Evolutionary conservation across 2,888 invertebrate genomes (phyloP).

Genomic region (Chrysomela aeneicollis): DNA sequence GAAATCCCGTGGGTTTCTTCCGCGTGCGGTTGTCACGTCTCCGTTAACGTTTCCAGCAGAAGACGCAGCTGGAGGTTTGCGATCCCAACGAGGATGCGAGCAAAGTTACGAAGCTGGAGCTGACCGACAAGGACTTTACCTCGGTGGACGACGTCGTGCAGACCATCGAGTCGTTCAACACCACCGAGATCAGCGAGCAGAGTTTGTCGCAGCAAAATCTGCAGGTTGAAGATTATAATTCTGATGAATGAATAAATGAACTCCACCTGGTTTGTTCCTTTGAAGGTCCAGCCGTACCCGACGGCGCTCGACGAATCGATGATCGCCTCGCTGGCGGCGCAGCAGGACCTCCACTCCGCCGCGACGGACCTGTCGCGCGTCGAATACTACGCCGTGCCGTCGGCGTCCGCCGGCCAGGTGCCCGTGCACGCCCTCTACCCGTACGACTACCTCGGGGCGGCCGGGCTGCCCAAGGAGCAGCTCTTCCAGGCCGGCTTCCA

Average conservation of each 20-base stretch:
- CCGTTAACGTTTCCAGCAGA: conserved; percentile 46
- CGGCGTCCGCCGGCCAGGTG: conserved; percentile 53
- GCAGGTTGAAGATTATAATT: too few species aligned
- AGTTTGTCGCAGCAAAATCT: conserved; percentile 57
- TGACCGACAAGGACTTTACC: conserved; percentile 54
- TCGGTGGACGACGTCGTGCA: conserved; percentile 59
- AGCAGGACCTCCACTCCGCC: conserved; percentile 51
- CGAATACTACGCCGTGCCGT: conserved; percentile 63
- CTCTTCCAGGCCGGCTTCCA: conserved; percentile 61
- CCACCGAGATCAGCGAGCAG: conserved; percentile 63
- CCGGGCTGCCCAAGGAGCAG: conserved; percentile 54
- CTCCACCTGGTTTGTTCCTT: too few species aligned
- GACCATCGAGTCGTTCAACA: conserved; percentile 63
- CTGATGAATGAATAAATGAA: too few species aligned
- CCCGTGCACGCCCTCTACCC: conserved; percentile 58
- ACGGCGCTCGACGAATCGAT: conserved; percentile 59
- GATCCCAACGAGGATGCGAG: conserved; percentile 52
- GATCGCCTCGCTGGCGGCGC: conserved; percentile 58
- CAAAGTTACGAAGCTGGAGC: conserved; percentile 49
- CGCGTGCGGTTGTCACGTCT: conserved; percentile 14
- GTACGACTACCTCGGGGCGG: conserved; percentile 62
- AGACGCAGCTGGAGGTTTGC: conserved; percentile 55
- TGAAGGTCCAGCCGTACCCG: conserved; percentile 56
- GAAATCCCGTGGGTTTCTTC: too few species aligned
- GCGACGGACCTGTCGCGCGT: conserved; percentile 58